A percentile compares a stretch with the other conserved stretches of the same genome.
phyloP scores from a whole-genome alignment of 2,113 vertebrate species.

The Daboia siamensis region DNA sequence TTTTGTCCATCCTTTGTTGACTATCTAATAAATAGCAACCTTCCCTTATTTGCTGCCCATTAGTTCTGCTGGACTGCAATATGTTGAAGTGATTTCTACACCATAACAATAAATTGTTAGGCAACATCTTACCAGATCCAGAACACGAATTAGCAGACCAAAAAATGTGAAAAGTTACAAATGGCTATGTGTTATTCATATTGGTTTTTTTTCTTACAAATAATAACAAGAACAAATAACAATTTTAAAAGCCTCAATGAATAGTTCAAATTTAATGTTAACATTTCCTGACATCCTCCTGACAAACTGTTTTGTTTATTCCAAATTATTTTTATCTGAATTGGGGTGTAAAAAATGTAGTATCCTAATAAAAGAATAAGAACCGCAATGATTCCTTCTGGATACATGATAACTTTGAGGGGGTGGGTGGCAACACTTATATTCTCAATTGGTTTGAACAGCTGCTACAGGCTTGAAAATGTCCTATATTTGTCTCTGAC shows the following conservation, averaged over 20 bases:
- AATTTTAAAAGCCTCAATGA: neutral
- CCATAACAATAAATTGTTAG: neutral
- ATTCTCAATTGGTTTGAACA: constrained; percentile 43
- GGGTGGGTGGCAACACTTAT: neutral
- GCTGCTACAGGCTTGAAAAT: constrained; percentile 51
- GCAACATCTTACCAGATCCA: neutral
- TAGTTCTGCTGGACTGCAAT: neutral
- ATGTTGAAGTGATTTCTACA: neutral
- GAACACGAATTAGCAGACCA: neutral
- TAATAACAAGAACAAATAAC: neutral
- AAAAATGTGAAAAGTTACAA: neutral
- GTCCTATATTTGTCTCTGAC: neutral
- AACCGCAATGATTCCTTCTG: constrained; percentile 53
- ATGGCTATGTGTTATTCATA: neutral
- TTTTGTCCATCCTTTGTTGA: neutral
- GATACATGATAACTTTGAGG: constrained; percentile 52
- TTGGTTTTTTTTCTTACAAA: neutral
- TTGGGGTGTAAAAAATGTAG: constrained; percentile 13
- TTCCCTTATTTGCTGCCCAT: neutral
- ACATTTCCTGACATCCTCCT: neutral
- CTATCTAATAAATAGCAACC: neutral
- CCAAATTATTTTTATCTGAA: neutral
- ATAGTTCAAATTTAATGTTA: neutral
- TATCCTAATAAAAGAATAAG: constrained; percentile 51
- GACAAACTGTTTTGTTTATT: neutral